Evolutionary conservation across 2,888 invertebrate species (phyloP), one percentile per base, ranked within the genome.

Genomic region (Sialis fuliginosa): DNA sequence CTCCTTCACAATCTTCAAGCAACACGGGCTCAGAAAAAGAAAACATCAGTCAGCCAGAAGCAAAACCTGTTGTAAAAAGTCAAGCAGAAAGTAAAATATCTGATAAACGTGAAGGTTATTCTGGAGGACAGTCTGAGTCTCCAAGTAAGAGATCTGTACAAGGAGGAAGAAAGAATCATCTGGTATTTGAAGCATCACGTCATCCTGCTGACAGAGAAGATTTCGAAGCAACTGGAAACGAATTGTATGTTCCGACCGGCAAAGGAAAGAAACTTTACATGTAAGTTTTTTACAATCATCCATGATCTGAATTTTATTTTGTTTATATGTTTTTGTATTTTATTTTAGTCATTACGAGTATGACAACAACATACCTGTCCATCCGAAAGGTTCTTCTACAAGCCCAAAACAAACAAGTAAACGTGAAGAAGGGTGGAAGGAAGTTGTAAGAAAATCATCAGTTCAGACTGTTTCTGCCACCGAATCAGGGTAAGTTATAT

Each of bases 401-500:
- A 81, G 80, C 54, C 81, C 81, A 1, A 84, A 81, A 59, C 74
- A 79, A 59, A 71, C 68, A 41, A 68, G 67, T 58, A 64, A 80
- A 59, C 74, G 89, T 51, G 84, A 95, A 58, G 93, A 95, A 59
- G 95, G 93, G 8, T 96, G 95, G 95, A 95, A 95, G 62, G 95
- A 96, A 68, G 95, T 95, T 42, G 87, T 88, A 6, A 75, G 90
- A 61, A 90, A 87, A 70, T 88, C 78, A 48, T 79, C 77, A 49
- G 75, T 79, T 31, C 75, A 75, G 52, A 58, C 65, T 1, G 58
- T 62, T 8, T 56, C 65, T 3, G 57, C 62, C 10, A 54, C 56
- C 53, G 51, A 53, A 35, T 54, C 58, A 4, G 56, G 60, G 62
- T 6, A 66, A 66, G 52, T 22, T 22, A 22, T 22, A 22, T 22